Evolutionary conservation across 2,797 vertebrate species (phyloP), one percentile per base, ranked within the genome.

Genomic region (Merluccius polli): DNA sequence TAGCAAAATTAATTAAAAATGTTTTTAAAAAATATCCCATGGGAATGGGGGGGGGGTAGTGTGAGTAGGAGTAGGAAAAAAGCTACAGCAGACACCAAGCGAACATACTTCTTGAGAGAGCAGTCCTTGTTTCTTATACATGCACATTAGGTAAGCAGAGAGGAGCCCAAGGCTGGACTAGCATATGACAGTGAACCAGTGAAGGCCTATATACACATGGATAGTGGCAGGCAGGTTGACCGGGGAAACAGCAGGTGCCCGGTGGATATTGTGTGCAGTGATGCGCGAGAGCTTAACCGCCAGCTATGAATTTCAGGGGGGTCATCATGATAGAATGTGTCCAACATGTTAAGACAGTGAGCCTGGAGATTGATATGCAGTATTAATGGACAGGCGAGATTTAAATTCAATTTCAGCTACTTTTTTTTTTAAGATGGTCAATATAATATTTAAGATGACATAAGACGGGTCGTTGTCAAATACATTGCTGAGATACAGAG

Each of bases 361-460:
- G 44, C 16, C 44, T 52, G 44, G 44, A 5, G 44, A 21, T 10
- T 44, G 41, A 44, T 44, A 44, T 44, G 16, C 41, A 48, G 41
- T 15, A 48, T 4, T 4, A 18, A 48, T n/a, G 48, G 48, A 52
- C 6, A 11, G 48, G 7, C 1, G 48, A 21, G 48, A 52, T 52
- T n/a, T 52, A n/a, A 52, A 52, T n/a, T 52, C 48, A 52, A n/a
- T 52, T 52, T 52, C 48, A 52, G 48, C 48, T 52, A n/a, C 48
- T n/a, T 44, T 52, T 52, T 52, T 21, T n/a, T n/a, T 8, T 52
- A 7, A 52, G 18, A 52, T 9, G 48, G 48, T 52, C 48, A 52
- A n/a, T 52, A 52, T 52, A 52, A 52, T 21, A 52, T 21, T 21
- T 52, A n/a, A n/a, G n/a, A n/a, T n/a, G n/a, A n/a, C n/a, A 9